Conservation (phyloP, 2,797 vertebrate genomes). For the Darevskia nairensis region DNA sequence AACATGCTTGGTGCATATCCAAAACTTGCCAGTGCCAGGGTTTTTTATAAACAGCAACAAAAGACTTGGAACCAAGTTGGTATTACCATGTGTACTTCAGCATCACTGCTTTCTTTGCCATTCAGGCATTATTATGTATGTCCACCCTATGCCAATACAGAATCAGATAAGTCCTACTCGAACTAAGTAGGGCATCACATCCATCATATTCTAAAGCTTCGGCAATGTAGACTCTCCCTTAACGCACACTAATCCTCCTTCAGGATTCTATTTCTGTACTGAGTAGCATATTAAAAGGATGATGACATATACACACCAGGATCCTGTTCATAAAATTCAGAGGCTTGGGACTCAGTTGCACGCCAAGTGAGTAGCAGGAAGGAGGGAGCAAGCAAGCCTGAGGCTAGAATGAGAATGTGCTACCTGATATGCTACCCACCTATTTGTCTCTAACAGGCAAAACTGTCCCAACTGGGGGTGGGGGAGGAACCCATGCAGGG, state of each 20-base stretch:
- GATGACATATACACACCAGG: constrained; percentile 63
- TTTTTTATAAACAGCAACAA: neutral
- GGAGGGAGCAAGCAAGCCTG: neutral
- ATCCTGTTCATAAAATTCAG: constrained; percentile 70
- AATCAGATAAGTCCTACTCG: neutral
- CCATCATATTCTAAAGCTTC: neutral
- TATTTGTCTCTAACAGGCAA: neutral
- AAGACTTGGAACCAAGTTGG: neutral
- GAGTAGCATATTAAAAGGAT: constrained; percentile 66
- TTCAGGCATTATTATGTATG: neutral
- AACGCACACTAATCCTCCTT: constrained; percentile 28
- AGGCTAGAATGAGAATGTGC: neutral
- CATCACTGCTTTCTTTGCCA: neutral
- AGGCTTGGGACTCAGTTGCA: constrained; percentile 42
- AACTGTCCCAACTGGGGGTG: neutral
- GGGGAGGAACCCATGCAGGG: no score
- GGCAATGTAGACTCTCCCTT: neutral
- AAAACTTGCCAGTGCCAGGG: neutral
- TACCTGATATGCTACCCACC: neutral
- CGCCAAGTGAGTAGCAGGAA: constrained; percentile 42
- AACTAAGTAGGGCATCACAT: neutral
- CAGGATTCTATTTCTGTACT: constrained; percentile 63
- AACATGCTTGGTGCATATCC: neutral
- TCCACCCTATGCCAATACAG: neutral
- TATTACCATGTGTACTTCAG: neutral